phyloP scores from a whole-genome alignment of 2,888 invertebrate species.

The Hirtodrosophila trivittata region DNA sequence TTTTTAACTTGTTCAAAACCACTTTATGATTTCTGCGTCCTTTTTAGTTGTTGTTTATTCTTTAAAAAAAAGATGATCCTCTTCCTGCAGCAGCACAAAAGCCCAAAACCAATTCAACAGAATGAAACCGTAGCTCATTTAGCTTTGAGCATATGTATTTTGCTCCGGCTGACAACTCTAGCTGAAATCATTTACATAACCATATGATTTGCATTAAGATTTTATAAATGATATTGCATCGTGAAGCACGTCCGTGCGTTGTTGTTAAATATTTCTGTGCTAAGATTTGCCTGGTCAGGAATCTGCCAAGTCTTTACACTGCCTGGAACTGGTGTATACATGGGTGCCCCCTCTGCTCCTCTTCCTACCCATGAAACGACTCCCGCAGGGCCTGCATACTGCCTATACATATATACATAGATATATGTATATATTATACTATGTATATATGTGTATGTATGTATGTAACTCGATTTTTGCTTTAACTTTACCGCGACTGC shows the following conservation, averaged over 20 bases:
- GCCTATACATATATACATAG: slow-evolving; percentile 8
- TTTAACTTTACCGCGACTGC: slow-evolving; percentile 74
- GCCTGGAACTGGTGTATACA: slow-evolving; percentile 37
- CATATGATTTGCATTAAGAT: slow-evolving; percentile 30
- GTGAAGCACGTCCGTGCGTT: slow-evolving; percentile 20
- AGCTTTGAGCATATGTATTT: slow-evolving; percentile 46
- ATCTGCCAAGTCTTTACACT: slow-evolving; percentile 38
- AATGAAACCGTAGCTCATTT: slow-evolving; percentile 80
- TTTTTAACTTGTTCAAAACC: slow-evolving; percentile 76
- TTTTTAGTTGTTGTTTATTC: slow-evolving; percentile 59
- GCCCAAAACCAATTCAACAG: slow-evolving; percentile 69
- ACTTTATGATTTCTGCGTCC: slow-evolving; percentile 76
- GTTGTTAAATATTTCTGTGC: slow-evolving; percentile 25
- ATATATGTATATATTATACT: slow-evolving; percentile 1
- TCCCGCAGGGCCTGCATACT: slow-evolving; percentile 66
- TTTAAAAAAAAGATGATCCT: slow-evolving; percentile 75
- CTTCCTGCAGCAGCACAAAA: slow-evolving; percentile 73
- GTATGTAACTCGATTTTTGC: slow-evolving; percentile 66
- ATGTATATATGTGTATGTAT: slow-evolving; percentile 15
- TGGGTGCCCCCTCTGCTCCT: slow-evolving; percentile 53
- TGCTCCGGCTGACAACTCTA: slow-evolving; percentile 31
- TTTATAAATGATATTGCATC: slow-evolving; percentile 30
- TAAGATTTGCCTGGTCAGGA: slow-evolving; percentile 25
- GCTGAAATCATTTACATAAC: slow-evolving; percentile 53
- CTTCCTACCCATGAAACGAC: slow-evolving; percentile 38